A percentile compares a stretch with the other conserved stretches of the same genome.
phyloP scores from a whole-genome alignment of 2,888 invertebrate genomes.

The Timandra comae region DNA sequence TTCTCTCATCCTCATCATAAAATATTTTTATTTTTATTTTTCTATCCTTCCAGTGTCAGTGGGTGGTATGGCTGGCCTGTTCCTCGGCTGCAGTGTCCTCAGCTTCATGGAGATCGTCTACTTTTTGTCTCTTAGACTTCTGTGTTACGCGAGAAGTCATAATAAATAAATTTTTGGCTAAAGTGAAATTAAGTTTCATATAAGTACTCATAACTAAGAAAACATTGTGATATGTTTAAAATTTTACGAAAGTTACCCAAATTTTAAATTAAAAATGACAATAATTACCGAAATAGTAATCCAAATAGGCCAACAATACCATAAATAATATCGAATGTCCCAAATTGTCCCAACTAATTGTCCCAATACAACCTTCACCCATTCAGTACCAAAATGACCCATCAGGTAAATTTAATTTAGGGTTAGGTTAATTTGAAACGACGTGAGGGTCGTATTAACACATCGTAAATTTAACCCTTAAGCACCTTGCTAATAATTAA shows the following conservation, averaged over 20 bases:
- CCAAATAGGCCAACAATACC: too few relatives aligned
- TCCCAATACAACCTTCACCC: slow-evolving; percentile 15
- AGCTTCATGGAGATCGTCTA: slow-evolving; percentile 86
- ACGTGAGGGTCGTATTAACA: slow-evolving; percentile 65
- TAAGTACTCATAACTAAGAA: not conserved
- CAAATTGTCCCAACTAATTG: too few relatives aligned
- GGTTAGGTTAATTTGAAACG: slow-evolving; percentile 58
- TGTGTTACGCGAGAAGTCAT: slow-evolving; percentile 66
- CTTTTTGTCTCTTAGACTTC: slow-evolving; percentile 80
- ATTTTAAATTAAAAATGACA: too few relatives aligned
- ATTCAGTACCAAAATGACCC: slow-evolving; percentile 33
- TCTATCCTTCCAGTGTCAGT: slow-evolving; percentile 78
- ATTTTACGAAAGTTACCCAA: too few relatives aligned
- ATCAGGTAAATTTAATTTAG: slow-evolving; percentile 71
- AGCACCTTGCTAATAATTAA: slow-evolving; percentile 73
- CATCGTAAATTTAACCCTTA: slow-evolving; percentile 69
- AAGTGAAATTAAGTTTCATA: not conserved
- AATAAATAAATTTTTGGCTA: not conserved
- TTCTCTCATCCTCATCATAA: not conserved
- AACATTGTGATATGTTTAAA: not conserved
- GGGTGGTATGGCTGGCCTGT: slow-evolving; percentile 87
- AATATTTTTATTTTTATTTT: not conserved
- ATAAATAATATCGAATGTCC: too few relatives aligned
- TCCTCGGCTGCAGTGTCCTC: slow-evolving; percentile 86
- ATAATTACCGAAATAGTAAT: too few relatives aligned